Percentiles rank a stretch among this genome's conserved stretches.
phyloP scores from a whole-genome alignment of 2,888 invertebrate genomes.

The Dione vanillae region DNA sequence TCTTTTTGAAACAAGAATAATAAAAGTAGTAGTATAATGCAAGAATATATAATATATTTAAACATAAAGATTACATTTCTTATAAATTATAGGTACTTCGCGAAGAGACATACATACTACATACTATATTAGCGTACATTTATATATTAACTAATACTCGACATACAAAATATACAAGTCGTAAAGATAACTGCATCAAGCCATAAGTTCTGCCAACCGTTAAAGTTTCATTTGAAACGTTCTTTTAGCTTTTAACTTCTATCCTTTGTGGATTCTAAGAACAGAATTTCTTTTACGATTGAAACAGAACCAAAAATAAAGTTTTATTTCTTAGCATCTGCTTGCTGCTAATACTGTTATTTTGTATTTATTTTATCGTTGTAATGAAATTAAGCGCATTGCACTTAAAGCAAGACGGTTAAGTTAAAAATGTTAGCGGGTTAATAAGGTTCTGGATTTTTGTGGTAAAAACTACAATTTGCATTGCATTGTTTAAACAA shows the following conservation, averaged over 20 bases:
- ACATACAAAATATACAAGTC: constrained; percentile 11
- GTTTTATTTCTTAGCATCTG: constrained; percentile 57
- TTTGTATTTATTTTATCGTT: constrained; percentile 29
- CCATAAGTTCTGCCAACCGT: constrained; percentile 32
- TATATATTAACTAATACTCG: neutral
- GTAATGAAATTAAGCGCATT: neutral
- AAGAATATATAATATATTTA: no score
- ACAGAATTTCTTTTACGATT: constrained; percentile 66
- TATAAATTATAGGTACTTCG: no score
- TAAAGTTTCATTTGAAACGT: constrained; percentile 66
- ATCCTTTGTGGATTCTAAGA: constrained; percentile 74
- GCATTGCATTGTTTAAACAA: no score
- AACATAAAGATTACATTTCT: no score
- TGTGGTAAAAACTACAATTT: no score
- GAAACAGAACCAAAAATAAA: constrained; percentile 55
- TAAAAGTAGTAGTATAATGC: no score
- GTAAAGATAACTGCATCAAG: constrained; percentile 30
- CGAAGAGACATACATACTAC: no score
- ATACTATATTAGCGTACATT: no score
- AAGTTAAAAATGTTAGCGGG: neutral
- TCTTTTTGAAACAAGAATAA: no score
- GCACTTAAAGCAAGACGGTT: neutral
- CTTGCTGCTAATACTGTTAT: constrained; percentile 17
- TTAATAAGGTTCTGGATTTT: no score
- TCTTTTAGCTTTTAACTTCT: constrained; percentile 68